Evolutionary conservation across 2,113 vertebrate genomes (phyloP).

Genomic region (Silurus meridionalis): DNA sequence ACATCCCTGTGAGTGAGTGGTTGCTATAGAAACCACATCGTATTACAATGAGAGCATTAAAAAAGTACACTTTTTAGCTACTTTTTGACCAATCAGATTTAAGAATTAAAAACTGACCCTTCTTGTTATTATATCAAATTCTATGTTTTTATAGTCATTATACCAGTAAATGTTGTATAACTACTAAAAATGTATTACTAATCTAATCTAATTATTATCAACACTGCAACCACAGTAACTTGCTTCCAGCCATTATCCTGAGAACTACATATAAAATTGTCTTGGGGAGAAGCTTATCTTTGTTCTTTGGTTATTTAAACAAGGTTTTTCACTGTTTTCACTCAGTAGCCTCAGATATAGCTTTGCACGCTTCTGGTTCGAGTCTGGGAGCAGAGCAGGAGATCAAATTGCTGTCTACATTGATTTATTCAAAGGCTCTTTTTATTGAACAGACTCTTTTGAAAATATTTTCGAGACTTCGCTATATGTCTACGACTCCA

Average conservation of each 20-base stretch:
- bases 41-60: neutral
- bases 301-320: neutral
- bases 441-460: conserved; percentile 15
- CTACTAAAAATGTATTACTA: neutral
- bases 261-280: neutral
- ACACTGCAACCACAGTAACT: neutral
- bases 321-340: neutral
- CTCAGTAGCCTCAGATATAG: neutral
- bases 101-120: neutral
- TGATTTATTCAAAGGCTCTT: conserved; percentile 11
- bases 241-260: neutral
- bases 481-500: neutral
- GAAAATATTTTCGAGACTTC: neutral
- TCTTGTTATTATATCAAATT: neutral
- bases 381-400: neutral
- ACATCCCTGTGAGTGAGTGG: neutral
- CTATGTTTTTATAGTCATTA: neutral
- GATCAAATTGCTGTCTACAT: conserved; percentile 14
- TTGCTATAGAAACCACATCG: neutral
- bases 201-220: neutral
- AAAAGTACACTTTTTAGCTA: neutral
- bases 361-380: neutral
- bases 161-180: neutral
- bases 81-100: neutral
- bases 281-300: neutral